Conservation (phyloP, 2,888 invertebrate genomes). For the Acrobasis consociella region DNA sequence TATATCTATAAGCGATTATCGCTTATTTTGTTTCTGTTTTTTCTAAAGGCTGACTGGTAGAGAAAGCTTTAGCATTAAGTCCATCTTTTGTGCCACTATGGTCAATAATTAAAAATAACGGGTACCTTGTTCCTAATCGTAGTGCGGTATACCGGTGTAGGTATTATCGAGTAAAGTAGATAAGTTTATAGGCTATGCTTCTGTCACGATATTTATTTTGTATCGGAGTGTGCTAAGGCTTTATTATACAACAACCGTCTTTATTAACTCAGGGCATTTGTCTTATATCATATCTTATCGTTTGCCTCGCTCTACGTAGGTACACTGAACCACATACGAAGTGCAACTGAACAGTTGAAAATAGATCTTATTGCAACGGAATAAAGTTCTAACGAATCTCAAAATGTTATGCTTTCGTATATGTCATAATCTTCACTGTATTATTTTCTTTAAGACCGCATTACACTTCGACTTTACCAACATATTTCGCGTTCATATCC, state of each 20-base stretch:
- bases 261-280: conserved; percentile 66
- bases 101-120: too few species aligned
- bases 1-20: too few species aligned
- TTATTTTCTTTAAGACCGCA: conserved; percentile 27
- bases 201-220: background rate
- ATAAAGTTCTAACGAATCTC: background rate
- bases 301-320: conserved; percentile 32
- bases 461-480: background rate
- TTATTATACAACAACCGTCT: conserved; percentile 61
- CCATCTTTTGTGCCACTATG: too few species aligned
- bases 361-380: background rate
- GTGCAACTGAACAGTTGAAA: background rate
- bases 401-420: conserved; percentile 22
- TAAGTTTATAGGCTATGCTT: background rate
- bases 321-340: background rate
- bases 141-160: too few species aligned
- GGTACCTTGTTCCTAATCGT: too few species aligned
- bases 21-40: too few species aligned
- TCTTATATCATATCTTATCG: conserved; percentile 54
- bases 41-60: too few species aligned
- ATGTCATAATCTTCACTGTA: conserved; percentile 41
- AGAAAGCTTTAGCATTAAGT: too few species aligned
- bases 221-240: conserved; percentile 41
- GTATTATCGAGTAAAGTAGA: background rate
- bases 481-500: conserved; percentile 2